These are phyloP conservation scores for Drosophila mayaguana DNA, from an alignment of 2,888 invertebrate species.

Conservation along the genomic window DNA sequence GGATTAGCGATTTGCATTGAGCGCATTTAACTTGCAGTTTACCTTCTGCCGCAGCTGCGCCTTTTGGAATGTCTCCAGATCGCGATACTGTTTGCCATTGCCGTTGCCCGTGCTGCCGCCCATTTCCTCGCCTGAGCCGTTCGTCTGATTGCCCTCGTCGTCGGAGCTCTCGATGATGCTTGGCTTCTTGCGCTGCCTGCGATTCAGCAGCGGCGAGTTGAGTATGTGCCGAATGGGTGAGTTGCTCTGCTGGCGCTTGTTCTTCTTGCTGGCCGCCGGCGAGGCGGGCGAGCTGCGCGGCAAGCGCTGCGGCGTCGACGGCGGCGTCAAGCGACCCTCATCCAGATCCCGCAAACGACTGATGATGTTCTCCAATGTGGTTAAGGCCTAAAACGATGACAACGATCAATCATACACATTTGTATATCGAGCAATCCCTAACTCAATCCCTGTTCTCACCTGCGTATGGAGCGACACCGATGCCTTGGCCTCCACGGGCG, in stretches of 20 bases:
- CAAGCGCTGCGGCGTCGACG: constrained; percentile 87
- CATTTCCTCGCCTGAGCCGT: constrained; percentile 86
- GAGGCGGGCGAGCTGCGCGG: constrained; percentile 92
- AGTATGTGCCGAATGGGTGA: constrained; percentile 93
- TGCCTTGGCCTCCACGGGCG: constrained; percentile 84
- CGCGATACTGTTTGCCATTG: constrained; percentile 91
- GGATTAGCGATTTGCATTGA: not conserved
- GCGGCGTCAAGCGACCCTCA: constrained; percentile 86
- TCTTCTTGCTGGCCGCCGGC: constrained; percentile 90
- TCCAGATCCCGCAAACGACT: constrained; percentile 86
- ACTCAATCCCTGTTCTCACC: constrained; percentile 56
- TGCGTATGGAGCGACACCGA: constrained; percentile 85
- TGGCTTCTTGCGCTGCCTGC: constrained; percentile 91
- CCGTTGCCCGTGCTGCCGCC: constrained; percentile 85
- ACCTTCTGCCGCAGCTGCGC: constrained; percentile 96
- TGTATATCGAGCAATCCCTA: too few relatives aligned
- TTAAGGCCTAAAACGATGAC: constrained; percentile 84
- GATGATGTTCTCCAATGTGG: constrained; percentile 87
- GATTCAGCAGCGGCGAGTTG: constrained; percentile 93
- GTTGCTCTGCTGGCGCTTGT: constrained; percentile 91
- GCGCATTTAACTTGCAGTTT: constrained; percentile 22
- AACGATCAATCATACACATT: too few relatives aligned
- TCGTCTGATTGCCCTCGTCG: constrained; percentile 88
- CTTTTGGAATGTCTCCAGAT: constrained; percentile 96
- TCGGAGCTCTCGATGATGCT: constrained; percentile 92